Evolutionary conservation across 23 tunicate species (phyloP).

Genomic region (Corella eumyota): DNA sequence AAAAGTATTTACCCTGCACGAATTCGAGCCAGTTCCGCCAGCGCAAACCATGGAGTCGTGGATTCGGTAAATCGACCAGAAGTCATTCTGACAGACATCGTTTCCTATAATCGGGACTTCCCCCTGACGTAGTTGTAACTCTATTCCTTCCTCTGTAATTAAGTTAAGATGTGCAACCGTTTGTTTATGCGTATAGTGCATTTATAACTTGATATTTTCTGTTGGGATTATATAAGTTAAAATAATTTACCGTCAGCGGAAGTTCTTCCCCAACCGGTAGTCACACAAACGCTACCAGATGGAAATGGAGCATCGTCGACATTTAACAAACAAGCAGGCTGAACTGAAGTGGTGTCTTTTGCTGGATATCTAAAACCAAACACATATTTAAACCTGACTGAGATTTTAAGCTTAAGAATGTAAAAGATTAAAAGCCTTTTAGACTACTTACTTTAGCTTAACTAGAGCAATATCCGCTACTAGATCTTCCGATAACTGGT

Average conservation of each 20-base stretch:
- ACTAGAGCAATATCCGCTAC: conserved; percentile 72
- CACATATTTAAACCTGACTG: not conserved
- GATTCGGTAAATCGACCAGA: conserved; percentile 24
- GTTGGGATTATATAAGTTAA: not conserved
- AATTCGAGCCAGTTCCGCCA: conserved; percentile 74
- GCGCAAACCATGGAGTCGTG: conserved; percentile 75
- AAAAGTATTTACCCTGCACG: conserved; percentile 80
- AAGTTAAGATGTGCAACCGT: not conserved
- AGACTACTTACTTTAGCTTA: conserved; percentile 37
- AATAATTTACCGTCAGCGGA: conserved; percentile 15
- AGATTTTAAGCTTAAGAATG: not conserved
- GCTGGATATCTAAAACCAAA: conserved; percentile 47
- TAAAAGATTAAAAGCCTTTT: not conserved
- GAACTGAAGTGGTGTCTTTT: conserved; percentile 22
- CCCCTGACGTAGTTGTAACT: conserved; percentile 50
- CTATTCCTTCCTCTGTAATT: conserved; percentile 29
- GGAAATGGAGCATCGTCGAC: conserved; percentile 29
- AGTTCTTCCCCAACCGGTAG: conserved; percentile 85
- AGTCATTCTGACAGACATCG: conserved; percentile 40
- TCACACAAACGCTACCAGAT: conserved; percentile 48
- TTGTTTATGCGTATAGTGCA: too few relatives aligned
- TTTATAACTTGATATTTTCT: too few relatives aligned
- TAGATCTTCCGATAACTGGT: conserved; percentile 31
- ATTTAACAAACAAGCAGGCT: conserved; percentile 44
- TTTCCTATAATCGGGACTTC: conserved; percentile 60